Evolutionary conservation across 2,797 vertebrate genomes (phyloP).

Genomic region (Adelosebastes latens): DNA sequence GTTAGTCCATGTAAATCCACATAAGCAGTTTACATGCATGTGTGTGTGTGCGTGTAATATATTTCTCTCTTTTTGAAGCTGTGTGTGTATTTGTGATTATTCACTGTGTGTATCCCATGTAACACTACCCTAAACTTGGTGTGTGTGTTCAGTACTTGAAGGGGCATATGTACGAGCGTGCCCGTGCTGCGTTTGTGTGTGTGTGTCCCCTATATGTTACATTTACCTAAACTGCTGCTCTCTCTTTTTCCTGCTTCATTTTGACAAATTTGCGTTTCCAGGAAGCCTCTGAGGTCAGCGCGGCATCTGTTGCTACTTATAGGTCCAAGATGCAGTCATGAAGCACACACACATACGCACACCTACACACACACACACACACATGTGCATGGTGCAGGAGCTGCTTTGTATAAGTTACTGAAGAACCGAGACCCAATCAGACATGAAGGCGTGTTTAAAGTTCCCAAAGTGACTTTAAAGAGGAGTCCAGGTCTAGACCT

Average conservation of each 20-base stretch:
- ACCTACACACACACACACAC: conserved; percentile 19
- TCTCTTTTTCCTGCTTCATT: conserved; percentile 86
- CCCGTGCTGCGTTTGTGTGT: conserved; percentile 4
- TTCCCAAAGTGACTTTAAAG: conserved; percentile 76
- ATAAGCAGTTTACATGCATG: background rate
- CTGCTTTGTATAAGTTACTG: conserved; percentile 86
- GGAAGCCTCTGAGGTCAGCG: conserved; percentile 93
- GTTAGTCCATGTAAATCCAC: background rate
- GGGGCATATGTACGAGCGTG: background rate
- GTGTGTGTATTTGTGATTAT: conserved; percentile 25
- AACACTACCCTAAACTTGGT: conserved; percentile 8
- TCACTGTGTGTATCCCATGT: conserved; percentile 24
- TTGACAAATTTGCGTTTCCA: conserved; percentile 95
- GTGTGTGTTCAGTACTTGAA: background rate
- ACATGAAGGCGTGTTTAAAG: conserved; percentile 85
- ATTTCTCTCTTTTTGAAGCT: conserved; percentile 1
- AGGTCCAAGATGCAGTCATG: conserved; percentile 82
- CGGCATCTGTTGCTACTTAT: conserved; percentile 94
- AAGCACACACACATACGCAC: conserved; percentile 25
- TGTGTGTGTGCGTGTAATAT: background rate
- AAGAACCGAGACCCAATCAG: conserved; percentile 85
- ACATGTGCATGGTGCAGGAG: conserved; percentile 34
- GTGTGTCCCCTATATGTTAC: conserved; percentile 67
- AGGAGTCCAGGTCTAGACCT: conserved; percentile 47
- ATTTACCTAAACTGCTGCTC: conserved; percentile 87